Base-by-base conservation (phyloP, 1,140 invertebrate genomes). In the Diorhabda elongata region DNA sequence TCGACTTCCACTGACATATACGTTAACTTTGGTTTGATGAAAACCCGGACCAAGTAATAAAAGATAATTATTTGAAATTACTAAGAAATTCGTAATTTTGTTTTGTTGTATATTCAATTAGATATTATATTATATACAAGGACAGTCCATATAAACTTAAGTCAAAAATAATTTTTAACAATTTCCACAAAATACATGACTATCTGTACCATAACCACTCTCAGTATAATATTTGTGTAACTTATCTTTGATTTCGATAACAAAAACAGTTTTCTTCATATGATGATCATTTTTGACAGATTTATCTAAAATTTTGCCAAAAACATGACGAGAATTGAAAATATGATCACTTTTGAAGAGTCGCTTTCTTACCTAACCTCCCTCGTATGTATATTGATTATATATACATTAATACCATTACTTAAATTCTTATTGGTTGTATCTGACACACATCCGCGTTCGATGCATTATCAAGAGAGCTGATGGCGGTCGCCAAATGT, bases 1-100 rank as follows among this genome's bases (percentile, higher is more conserved):
- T 71, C 66, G 59, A 65, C 60, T 59, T 66, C 64, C 47, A 67
- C 45, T 58, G 62, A 67, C 62, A 69, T 69, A 64, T 69, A 64
- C 65, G 63, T 69, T 69, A 65, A 9, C 67, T 41, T 52, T 52
- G 6, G n/a, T 52, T 52, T n/a, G 47, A 6, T 52, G 47, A 52
- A 52, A 6, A 42, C 58, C 58, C 58, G 47, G 47, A 52, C 47
- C 47, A 52, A 52, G n/a, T n/a, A 6, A 52, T 52, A 8, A n/a
- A 52, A 6, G 2, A 8, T 52, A n/a, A 26, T 26, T 52, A 6
- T 52, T 52, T n/a, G 47, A n/a, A 6, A 6, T 8, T 0, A 52
- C 47, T 52, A 52, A 6, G 5, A 52, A 52, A 6, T 52, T 52
- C 47, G 47, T 6, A 9, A 9, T 5, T 52, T 6, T 5, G 9